Percentiles rank a stretch among this genome's conserved stretches.
Evolutionary conservation across 2,888 invertebrate genomes (phyloP).

Genomic region (Lepidocyrtoides sp.): DNA sequence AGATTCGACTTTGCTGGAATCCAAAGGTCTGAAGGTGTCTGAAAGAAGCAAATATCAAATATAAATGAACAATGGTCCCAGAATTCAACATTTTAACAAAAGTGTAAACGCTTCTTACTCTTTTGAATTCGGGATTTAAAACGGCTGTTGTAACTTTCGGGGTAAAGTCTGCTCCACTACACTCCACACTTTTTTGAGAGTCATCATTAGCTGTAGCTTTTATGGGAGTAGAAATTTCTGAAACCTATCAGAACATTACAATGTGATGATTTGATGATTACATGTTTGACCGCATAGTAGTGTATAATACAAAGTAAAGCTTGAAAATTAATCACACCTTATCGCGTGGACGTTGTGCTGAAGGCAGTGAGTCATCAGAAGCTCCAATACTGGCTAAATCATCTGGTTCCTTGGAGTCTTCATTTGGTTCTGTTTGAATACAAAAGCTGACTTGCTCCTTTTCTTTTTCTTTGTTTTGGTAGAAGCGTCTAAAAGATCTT

Average conservation of each 20-base stretch:
- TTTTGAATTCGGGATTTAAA: constrained; percentile 21
- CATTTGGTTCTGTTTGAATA: constrained; percentile 87
- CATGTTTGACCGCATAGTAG: too few species aligned
- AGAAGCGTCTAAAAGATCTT: constrained; percentile 85
- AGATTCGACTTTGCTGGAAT: constrained; percentile 61
- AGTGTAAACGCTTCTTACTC: constrained; percentile 34
- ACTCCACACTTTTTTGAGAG: background rate
- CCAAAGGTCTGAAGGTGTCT: constrained; percentile 69
- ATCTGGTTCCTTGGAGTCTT: constrained; percentile 86
- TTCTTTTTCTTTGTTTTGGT: constrained; percentile 87
- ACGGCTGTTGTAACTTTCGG: constrained; percentile 47
- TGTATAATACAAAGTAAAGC: background rate
- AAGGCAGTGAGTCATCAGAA: constrained; percentile 82
- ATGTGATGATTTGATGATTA: too few species aligned
- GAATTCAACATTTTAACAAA: background rate
- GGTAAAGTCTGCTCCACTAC: constrained; percentile 20
- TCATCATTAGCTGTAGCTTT: constrained; percentile 10
- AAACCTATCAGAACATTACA: background rate
- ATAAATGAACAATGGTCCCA: background rate
- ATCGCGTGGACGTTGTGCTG: constrained; percentile 9
- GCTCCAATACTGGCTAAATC: constrained; percentile 64
- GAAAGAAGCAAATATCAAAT: background rate
- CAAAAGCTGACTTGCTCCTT: constrained; percentile 85
- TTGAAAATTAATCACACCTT: background rate
- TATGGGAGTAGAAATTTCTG: background rate